Conservation (phyloP, 2,888 invertebrate genomes). For the Amorpha juglandis region DNA sequence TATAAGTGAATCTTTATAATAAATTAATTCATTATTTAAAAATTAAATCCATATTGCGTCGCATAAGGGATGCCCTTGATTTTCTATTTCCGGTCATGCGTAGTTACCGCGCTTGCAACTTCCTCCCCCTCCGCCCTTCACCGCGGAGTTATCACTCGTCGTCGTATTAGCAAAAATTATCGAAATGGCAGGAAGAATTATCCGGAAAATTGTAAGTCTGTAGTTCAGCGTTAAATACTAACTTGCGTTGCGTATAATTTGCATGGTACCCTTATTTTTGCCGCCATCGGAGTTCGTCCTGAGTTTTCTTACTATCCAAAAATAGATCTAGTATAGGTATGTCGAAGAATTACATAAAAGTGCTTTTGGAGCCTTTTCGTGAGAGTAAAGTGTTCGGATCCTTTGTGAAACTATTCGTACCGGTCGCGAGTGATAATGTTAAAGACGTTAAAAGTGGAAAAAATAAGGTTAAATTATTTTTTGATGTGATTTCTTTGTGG, state of each 20-base stretch:
- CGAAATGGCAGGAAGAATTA: slow-evolving; percentile 83
- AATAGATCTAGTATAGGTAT: slow-evolving; percentile 81
- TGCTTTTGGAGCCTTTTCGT: slow-evolving; percentile 81
- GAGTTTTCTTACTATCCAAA: slow-evolving; percentile 70
- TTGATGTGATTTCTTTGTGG: slow-evolving; percentile 47
- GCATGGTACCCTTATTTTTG: slow-evolving; percentile 61
- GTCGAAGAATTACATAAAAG: slow-evolving; percentile 84
- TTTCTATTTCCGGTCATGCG: slow-evolving; percentile 79
- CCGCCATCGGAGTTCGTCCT: slow-evolving; percentile 45
- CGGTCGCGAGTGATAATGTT: slow-evolving; percentile 52
- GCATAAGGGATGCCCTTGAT: slow-evolving; percentile 48
- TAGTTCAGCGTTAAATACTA: slow-evolving; percentile 61
- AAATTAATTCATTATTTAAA: too few relatives aligned
- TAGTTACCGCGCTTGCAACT: slow-evolving; percentile 67
- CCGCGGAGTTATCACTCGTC: slow-evolving; percentile 70
- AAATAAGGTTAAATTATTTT: slow-evolving; percentile 69
- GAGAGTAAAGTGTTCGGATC: slow-evolving; percentile 75
- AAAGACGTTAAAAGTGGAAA: slow-evolving; percentile 52
- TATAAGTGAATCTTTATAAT: too few relatives aligned
- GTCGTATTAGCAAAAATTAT: slow-evolving; percentile 67
- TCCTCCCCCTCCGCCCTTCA: slow-evolving; percentile 67
- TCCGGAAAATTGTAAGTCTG: slow-evolving; percentile 83
- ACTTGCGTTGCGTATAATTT: slow-evolving; percentile 49
- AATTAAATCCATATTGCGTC: not conserved
- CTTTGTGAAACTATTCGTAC: slow-evolving; percentile 67